Conservation (phyloP, 2,888 invertebrate species). For the Plebejus melissa region DNA sequence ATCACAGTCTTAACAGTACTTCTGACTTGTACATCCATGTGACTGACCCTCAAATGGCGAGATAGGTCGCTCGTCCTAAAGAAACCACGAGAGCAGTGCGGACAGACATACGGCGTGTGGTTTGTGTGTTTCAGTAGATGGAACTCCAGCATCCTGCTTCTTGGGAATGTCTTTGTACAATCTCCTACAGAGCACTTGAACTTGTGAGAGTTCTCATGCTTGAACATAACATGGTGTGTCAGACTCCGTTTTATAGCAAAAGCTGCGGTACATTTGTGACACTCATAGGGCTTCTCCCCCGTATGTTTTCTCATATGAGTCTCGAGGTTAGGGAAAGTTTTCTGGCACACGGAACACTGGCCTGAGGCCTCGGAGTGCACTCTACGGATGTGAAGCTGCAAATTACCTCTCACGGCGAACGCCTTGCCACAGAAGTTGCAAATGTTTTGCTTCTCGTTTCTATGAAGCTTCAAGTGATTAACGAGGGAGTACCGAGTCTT, state of each 20-base stretch:
- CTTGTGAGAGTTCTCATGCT: conserved; percentile 64
- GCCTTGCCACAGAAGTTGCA: conserved; percentile 68
- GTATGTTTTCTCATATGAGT: conserved; percentile 79
- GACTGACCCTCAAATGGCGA: conserved; percentile 59
- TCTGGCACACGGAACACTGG: conserved; percentile 71
- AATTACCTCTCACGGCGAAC: conserved; percentile 76
- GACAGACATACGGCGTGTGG: conserved; percentile 65
- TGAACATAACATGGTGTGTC: conserved; percentile 62
- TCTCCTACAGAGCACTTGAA: conserved; percentile 66
- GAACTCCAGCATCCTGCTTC: conserved; percentile 65
- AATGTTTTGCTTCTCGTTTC: conserved; percentile 61
- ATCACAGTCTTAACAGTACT: conserved; percentile 34
- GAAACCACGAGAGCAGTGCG: conserved; percentile 65
- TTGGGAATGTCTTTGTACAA: conserved; percentile 63
- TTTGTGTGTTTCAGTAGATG: conserved; percentile 70
- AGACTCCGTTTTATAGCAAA: conserved; percentile 60
- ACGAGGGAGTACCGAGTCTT: conserved; percentile 72
- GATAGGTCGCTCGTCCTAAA: conserved; percentile 65
- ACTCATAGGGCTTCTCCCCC: conserved; percentile 70
- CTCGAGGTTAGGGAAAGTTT: conserved; percentile 75
- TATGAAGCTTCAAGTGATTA: conserved; percentile 66
- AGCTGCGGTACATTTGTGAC: conserved; percentile 57
- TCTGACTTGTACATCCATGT: conserved; percentile 52
- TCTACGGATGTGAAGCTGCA: conserved; percentile 73
- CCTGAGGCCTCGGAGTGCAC: conserved; percentile 79